These are phyloP conservation scores for Motacilla tschutschensis DNA, from an alignment of 2,113 vertebrate species.

Conservation along the genomic window DNA sequence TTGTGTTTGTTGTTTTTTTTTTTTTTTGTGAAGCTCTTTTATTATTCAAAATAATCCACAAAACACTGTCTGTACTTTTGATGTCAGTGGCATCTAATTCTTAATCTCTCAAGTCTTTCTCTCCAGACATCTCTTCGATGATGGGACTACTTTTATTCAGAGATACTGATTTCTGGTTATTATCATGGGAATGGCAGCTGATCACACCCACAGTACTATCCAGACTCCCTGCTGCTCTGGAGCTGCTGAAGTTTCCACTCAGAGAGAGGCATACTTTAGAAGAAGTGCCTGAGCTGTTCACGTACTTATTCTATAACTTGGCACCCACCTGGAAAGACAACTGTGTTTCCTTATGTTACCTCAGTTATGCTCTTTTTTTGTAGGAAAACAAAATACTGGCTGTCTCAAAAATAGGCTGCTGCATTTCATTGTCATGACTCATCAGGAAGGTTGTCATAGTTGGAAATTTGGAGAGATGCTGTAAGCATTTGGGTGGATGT, in stretches of 20 bases:
- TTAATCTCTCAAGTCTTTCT: slow-evolving; percentile 25
- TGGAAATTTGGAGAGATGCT: neutral
- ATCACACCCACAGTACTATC: neutral
- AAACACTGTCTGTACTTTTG: neutral
- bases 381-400: neutral
- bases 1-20: neutral
- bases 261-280: neutral
- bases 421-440: neutral
- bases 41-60: neutral
- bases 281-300: neutral
- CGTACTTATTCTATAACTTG: neutral
- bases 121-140: slow-evolving; percentile 5
- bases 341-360: neutral
- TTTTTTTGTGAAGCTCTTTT: neutral
- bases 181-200: neutral
- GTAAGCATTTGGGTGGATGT: neutral
- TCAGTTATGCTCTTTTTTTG: neutral
- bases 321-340: neutral
- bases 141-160: neutral
- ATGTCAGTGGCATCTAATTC: slow-evolving; percentile 34
- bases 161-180: neutral
- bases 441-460: neutral
- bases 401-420: neutral
- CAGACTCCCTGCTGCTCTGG: neutral
- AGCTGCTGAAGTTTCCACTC: neutral